These are phyloP conservation scores for Discoglossus pictus DNA, from an alignment of 2,797 vertebrate genomes.

Conservation along the genomic window DNA sequence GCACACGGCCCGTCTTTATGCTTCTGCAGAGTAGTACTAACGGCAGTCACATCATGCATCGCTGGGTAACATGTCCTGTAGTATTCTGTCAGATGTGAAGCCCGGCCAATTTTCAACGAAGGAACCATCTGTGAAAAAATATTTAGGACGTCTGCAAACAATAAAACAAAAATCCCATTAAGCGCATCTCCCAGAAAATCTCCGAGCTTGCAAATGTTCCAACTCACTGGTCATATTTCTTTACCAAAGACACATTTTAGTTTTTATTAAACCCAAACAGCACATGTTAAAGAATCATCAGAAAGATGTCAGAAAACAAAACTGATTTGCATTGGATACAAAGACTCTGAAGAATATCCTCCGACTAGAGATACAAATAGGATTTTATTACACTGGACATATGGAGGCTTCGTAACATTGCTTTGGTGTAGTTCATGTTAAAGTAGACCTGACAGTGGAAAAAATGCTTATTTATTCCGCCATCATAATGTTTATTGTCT, in stretches of 20 bases:
- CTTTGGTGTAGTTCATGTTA: too few species aligned
- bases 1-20: conserved; percentile 45
- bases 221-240: conserved; percentile 9
- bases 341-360: conserved; percentile 20
- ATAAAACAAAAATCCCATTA: conserved; percentile 22
- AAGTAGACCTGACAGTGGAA: too few species aligned
- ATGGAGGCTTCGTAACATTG: too few species aligned
- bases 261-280: conserved; percentile 34
- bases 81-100: conserved; percentile 60
- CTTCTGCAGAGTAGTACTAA: conserved; percentile 57
- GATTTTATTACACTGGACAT: conserved; percentile 34
- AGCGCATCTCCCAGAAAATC: background rate
- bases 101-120: conserved; percentile 61
- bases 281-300: conserved; percentile 33
- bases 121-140: conserved; percentile 68
- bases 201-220: conserved; percentile 26
- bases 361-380: conserved; percentile 21
- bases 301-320: conserved; percentile 39
- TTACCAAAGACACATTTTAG: conserved; percentile 15
- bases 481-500: too few species aligned
- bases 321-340: conserved; percentile 32
- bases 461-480: too few species aligned
- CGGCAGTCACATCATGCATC: conserved; percentile 62
- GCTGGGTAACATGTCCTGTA: conserved; percentile 63
- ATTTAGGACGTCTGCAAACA: conserved; percentile 53